These are phyloP conservation scores for Pyrocephalus nanus DNA, from an alignment of 2,797 vertebrate species.

Conservation along the genomic window DNA sequence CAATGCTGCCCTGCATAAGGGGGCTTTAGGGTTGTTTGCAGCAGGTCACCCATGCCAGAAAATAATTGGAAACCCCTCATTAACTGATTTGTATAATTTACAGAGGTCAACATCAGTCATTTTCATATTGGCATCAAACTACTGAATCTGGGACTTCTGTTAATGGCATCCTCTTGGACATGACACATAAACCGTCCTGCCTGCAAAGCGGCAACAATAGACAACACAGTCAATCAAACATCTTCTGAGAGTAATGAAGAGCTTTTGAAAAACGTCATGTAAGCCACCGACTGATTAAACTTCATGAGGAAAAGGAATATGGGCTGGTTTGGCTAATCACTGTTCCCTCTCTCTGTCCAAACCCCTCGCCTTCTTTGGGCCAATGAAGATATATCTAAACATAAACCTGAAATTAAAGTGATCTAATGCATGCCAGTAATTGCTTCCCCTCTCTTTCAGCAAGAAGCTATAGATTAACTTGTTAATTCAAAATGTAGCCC, in stretches of 20 bases:
- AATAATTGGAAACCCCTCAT: neutral
- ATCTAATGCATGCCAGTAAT: conserved; percentile 41
- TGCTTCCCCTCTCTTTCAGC: conserved; percentile 36
- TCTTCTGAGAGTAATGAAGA: conserved; percentile 33
- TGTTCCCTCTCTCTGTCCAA: conserved; percentile 2
- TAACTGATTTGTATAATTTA: neutral
- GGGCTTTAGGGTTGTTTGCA: neutral
- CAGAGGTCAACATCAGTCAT: neutral
- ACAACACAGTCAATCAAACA: neutral
- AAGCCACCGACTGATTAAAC: conserved; percentile 40
- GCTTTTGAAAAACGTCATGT: conserved; percentile 55
- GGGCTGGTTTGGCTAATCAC: conserved; percentile 60
- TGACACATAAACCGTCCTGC: neutral
- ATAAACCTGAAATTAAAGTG: conserved; percentile 40
- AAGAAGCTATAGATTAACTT: conserved; percentile 61
- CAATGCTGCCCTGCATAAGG: neutral
- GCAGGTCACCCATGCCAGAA: neutral
- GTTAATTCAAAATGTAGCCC: conserved; percentile 45
- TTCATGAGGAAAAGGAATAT: conserved; percentile 37
- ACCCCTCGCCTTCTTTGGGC: neutral
- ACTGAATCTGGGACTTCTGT: neutral
- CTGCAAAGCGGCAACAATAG: neutral
- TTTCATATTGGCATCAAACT: neutral
- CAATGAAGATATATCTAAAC: neutral
- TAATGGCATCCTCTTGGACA: neutral